phyloP scores from a whole-genome alignment of 2,888 invertebrate species.

The Yponomeuta sedellus region DNA sequence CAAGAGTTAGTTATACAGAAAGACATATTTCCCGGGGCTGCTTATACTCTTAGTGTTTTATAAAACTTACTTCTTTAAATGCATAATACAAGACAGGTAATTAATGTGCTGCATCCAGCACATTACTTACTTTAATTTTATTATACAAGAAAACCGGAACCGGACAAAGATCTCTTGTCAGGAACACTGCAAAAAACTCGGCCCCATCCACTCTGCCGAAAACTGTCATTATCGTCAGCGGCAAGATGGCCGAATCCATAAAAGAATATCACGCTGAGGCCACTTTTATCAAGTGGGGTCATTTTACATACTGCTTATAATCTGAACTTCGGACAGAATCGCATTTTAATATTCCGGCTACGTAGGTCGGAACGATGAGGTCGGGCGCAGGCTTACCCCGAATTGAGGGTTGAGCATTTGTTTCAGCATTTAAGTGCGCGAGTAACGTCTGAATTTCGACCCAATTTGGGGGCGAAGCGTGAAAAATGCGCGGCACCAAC shows the following conservation, averaged over 20 bases:
- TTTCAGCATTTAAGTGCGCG: conserved; percentile 29
- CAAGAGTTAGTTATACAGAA: too few species aligned
- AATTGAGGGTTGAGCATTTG: conserved; percentile 34
- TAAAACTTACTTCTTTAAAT: too few species aligned
- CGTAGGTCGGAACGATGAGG: conserved; percentile 39
- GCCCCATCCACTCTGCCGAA: not conserved
- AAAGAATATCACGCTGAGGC: conserved; percentile 48
- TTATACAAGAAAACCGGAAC: not conserved
- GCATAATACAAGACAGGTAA: too few species aligned
- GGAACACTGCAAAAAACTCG: conserved; percentile 28
- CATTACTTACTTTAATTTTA: too few species aligned
- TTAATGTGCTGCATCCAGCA: too few species aligned
- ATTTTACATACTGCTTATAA: conserved; percentile 32
- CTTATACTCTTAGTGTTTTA: too few species aligned
- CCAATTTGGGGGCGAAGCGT: conserved; percentile 8
- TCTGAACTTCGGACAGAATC: conserved; percentile 11
- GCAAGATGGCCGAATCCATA: conserved; percentile 46
- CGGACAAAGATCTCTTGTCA: conserved; percentile 27
- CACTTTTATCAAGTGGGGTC: conserved; percentile 45
- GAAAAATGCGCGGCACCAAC: not conserved
- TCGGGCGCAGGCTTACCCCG: conserved; percentile 29
- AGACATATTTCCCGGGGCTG: too few species aligned
- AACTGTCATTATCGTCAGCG: conserved; percentile 52
- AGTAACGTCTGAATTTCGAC: conserved; percentile 5
- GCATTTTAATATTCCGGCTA: conserved; percentile 36